Evolutionary conservation across 2,888 invertebrate genomes (phyloP), one percentile per base, ranked within the genome.

Genomic region (Cyrtodaria siliqua): DNA sequence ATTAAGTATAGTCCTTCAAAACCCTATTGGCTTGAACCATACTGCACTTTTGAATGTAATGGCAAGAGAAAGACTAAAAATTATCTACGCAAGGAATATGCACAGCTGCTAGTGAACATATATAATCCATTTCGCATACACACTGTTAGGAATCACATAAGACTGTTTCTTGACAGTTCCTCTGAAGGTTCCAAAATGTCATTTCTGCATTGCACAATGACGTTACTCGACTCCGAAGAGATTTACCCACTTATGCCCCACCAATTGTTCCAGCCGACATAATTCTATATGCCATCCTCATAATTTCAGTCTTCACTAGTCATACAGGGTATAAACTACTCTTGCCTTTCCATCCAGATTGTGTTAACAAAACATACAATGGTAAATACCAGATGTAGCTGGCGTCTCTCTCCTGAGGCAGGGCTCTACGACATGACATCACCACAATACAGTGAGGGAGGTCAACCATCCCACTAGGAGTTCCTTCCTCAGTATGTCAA

Each of bases 401-500:
- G 61, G 50, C 47, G 49, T 12, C n/a, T 73, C 77, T 77, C 71
- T 78, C 72, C 78, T 72, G 78, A 57, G 79, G 79, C 79, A 79
- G 73, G 82, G 75, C 76, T 82, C 81, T 80, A 80, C 86, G 86
- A 86, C 86, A 86, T 86, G 86, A 86, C 86, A 82, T 73, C 83
- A 73, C 79, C 79, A 77, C 80, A 74, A 82, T 66, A 79, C 63
- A 67, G 79, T 78, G 83, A 81, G 83, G 84, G 86, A 81, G 77
- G 78, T 50, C 38, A 44, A 29, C 33, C 47, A 47, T 53, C 42
- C 29, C 18, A 44, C 44, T 16, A 20, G 44, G 53, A 44, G 62
- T 52, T 71, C 67, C 67, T 71, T 67, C 61, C 42, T 18, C 49
- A 24, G 6, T 23, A 18, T 38, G 29, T 44, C 44, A 60, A 24